Evolutionary conservation across 2,888 invertebrate genomes (phyloP).

Genomic region (Agriotes lineatus): DNA sequence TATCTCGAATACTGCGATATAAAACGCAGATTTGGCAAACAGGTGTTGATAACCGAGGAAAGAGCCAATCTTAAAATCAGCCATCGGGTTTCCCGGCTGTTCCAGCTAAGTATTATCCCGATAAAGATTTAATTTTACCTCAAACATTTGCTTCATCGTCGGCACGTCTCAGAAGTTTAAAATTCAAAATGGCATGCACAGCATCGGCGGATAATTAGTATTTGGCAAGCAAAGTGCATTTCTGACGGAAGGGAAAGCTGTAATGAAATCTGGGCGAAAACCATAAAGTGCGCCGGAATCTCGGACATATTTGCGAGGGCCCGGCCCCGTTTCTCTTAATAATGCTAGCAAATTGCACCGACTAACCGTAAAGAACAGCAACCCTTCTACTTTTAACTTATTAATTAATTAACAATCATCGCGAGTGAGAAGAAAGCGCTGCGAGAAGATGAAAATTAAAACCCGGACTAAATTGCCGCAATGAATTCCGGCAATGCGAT

Average conservation of each 20-base stretch:
- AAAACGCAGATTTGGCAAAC: background rate
- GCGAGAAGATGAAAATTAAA: conserved; percentile 63
- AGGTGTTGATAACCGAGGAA: background rate
- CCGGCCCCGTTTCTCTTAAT: conserved; percentile 55
- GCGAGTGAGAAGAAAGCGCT: conserved; percentile 60
- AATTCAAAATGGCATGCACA: conserved; percentile 40
- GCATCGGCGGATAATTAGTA: conserved; percentile 49
- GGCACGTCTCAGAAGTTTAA: conserved; percentile 31
- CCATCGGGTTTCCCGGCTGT: background rate
- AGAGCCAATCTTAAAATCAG: background rate
- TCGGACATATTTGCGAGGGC: conserved; percentile 65
- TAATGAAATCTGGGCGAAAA: conserved; percentile 59
- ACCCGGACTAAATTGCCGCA: conserved; percentile 60
- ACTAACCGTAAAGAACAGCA: conserved; percentile 65
- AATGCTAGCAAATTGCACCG: conserved; percentile 65
- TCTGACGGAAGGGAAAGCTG: conserved; percentile 49
- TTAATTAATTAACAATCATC: conserved; percentile 68
- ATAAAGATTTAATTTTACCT: conserved; percentile 24
- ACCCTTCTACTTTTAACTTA: conserved; percentile 65
- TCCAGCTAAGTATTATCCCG: background rate
- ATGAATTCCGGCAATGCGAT: conserved; percentile 56
- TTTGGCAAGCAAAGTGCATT: conserved; percentile 53
- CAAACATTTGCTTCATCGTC: conserved; percentile 13
- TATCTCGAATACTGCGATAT: too few species aligned
- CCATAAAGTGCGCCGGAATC: conserved; percentile 62